These are phyloP conservation scores for Todiramphus saurophagus DNA, from an alignment of 2,113 vertebrate species.

Conservation along the genomic window DNA sequence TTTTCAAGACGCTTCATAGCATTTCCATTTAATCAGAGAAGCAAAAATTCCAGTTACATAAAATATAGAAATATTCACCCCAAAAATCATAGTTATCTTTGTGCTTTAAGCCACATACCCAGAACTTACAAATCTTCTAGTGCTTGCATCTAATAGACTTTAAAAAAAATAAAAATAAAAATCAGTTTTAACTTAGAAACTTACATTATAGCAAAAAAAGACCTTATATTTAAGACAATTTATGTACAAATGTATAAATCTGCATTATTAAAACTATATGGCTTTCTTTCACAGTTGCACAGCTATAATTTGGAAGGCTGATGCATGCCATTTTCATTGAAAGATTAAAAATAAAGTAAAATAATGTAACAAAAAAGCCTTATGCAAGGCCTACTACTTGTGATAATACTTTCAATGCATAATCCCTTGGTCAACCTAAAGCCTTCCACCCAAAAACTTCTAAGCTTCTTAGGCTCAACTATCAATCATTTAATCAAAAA, in stretches of 20 bases:
- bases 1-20: not conserved
- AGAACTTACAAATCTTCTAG: not conserved
- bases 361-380: not conserved
- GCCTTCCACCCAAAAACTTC: slow-evolving; percentile 35
- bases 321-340: not conserved
- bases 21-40: not conserved
- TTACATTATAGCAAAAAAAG: too few relatives aligned
- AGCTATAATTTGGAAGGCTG: not conserved
- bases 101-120: not conserved
- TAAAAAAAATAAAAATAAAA: not conserved
- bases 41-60: not conserved
- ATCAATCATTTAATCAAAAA: slow-evolving; percentile 59
- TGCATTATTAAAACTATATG: not conserved
- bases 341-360: not conserved
- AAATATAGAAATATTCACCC: not conserved
- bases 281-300: not conserved
- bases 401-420: slow-evolving; percentile 29
- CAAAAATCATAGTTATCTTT: not conserved
- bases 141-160: not conserved
- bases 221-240: not conserved
- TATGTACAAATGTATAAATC: not conserved
- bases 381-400: not conserved
- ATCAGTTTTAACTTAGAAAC: not conserved
- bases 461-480: slow-evolving; percentile 59
- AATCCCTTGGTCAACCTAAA: slow-evolving; percentile 47